Base-by-base conservation (phyloP, 2,113 vertebrate species). In the Phaetusa simplex region DNA sequence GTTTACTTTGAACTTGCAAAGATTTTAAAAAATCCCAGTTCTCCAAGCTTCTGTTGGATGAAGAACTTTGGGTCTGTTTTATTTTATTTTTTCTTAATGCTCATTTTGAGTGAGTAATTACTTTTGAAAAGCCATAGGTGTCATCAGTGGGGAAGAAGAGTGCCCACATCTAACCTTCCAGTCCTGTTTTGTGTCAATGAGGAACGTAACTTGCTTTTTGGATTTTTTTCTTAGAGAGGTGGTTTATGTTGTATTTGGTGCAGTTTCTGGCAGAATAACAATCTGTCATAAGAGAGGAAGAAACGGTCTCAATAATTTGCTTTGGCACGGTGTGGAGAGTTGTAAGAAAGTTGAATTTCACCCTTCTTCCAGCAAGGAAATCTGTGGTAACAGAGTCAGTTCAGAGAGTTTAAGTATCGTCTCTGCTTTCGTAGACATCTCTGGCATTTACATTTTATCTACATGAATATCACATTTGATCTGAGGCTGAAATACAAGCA, bases 1-100 rank as follows among this genome's bases (percentile, higher is more conserved):
- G 94, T 95, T 96, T 73, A 23, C 93, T 98, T 95, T 97, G 96
- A 98, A 97, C 96, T 97, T 86, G 94, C 56, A 88, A 73, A 94
- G 95, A 85, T 81, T 96, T 61, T 21, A 6, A 90, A 72, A 98
- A 98, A 98, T 96, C 95, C 94, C 95, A 69, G 45, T 90, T 97
- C 86, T 61, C 62, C n/a, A 38, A 90, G 81, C 86, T 97, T 94
- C 72, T 64, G 18, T 8, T n/a, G 56, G 52, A 92, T 3, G 6
- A n/a, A 71, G 72, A 96, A 86, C 64, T 82, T 71, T 7, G n/a
- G 64, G 55, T 73, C 96, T 95, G 58, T 69, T 92, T 70, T 62
- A 45, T 96, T 97, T 97, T 88, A 73, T 96, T 95, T 96, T 95
- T 95, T 90, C 82, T 59, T n/a, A 66, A 26, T 70, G 29, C 88